These are phyloP conservation scores for Hybos culiciformis DNA, from an alignment of 2,888 invertebrate species.

Conservation along the genomic window DNA sequence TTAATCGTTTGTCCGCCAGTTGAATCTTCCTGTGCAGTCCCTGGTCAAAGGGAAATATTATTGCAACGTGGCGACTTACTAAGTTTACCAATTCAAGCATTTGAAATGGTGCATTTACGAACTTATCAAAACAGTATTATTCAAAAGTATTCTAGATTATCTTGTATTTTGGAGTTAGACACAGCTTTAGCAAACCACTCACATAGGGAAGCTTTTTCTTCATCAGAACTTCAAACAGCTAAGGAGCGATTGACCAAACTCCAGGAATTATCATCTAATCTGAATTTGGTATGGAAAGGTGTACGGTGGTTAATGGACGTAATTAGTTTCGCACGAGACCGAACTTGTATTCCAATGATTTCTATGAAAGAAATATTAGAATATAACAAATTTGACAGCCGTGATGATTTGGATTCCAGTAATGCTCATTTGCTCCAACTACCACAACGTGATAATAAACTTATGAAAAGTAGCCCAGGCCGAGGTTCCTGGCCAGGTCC, in stretches of 20 bases:
- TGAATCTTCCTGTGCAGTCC: slow-evolving; percentile 84
- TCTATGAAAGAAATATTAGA: slow-evolving; percentile 32
- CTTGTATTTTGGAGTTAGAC: slow-evolving; percentile 86
- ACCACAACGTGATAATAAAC: slow-evolving; percentile 53
- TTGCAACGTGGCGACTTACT: slow-evolving; percentile 73
- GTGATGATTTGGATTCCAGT: slow-evolving; percentile 13
- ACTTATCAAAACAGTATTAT: slow-evolving; percentile 88
- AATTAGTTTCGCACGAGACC: slow-evolving; percentile 84
- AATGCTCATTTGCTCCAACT: slow-evolving; percentile 31
- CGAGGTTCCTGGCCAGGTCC: slow-evolving; percentile 81
- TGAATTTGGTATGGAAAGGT: slow-evolving; percentile 85
- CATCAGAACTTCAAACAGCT: slow-evolving; percentile 70
- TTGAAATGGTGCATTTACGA: slow-evolving; percentile 87
- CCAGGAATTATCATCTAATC: slow-evolving; percentile 68
- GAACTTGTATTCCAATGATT: slow-evolving; percentile 36
- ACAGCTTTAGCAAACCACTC: slow-evolving; percentile 83
- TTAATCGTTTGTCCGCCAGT: slow-evolving; percentile 84
- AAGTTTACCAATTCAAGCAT: slow-evolving; percentile 83
- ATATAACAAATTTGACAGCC: slow-evolving; percentile 17
- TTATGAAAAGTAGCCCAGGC: slow-evolving; percentile 61
- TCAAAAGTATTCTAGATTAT: slow-evolving; percentile 80
- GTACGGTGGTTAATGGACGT: slow-evolving; percentile 95
- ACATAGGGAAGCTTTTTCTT: slow-evolving; percentile 89
- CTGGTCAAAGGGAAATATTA: slow-evolving; percentile 72
- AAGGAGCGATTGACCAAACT: slow-evolving; percentile 72